phyloP scores from a whole-genome alignment of 2,113 vertebrate species.

The Poecilia latipinna region DNA sequence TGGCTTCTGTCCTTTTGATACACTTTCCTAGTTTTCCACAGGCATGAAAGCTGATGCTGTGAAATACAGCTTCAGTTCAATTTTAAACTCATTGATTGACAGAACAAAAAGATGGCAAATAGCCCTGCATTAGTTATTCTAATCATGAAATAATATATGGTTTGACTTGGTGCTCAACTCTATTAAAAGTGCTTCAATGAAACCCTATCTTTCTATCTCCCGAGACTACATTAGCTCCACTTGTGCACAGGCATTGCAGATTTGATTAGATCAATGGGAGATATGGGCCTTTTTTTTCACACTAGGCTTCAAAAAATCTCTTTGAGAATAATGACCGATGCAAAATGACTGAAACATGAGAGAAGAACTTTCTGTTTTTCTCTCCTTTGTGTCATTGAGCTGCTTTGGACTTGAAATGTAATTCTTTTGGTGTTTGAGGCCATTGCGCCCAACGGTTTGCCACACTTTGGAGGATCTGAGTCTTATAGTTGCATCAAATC shows the following conservation, averaged over 20 bases:
- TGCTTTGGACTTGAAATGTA: slow-evolving; percentile 36
- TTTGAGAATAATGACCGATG: slow-evolving; percentile 19
- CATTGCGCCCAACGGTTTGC: slow-evolving; percentile 56
- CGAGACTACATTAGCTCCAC: slow-evolving; percentile 32
- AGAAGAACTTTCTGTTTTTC: slow-evolving; percentile 24
- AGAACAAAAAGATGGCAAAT: not conserved
- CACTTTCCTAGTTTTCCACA: slow-evolving; percentile 13
- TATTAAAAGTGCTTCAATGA: slow-evolving; percentile 34
- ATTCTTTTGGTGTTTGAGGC: slow-evolving; percentile 44
- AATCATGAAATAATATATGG: slow-evolving; percentile 26
- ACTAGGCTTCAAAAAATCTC: slow-evolving; percentile 24
- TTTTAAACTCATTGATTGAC: slow-evolving; percentile 6
- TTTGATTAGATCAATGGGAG: slow-evolving; percentile 52
- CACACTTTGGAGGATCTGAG: slow-evolving; percentile 8
- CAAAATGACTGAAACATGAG: slow-evolving; percentile 54
- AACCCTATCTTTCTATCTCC: slow-evolving; percentile 30
- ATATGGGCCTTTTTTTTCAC: slow-evolving; percentile 43
- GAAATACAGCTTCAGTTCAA: not conserved
- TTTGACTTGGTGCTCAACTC: slow-evolving; percentile 17
- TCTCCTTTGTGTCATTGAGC: slow-evolving; percentile 22
- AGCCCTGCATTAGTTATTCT: not conserved
- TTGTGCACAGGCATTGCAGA: slow-evolving; percentile 36
- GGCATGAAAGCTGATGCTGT: not conserved
- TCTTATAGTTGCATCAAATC: not conserved
- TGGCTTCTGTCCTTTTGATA: slow-evolving; percentile 6